Conservation (phyloP, 2,797 vertebrate genomes). For the Austrolebias charrua region DNA sequence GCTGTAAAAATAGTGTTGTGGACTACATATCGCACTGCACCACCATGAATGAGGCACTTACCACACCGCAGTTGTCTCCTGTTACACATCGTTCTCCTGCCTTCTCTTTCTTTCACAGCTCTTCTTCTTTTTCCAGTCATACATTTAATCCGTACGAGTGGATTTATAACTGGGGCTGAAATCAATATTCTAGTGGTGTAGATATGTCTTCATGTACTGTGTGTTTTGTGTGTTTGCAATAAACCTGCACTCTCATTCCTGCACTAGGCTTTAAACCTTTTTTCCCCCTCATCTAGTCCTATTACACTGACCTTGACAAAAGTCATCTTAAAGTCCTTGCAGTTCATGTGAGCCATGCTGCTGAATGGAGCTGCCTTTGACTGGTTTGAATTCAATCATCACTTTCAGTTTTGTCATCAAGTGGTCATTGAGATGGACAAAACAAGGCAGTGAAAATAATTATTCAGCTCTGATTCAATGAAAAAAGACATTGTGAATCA, state of each 20-base stretch:
- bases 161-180: constrained; percentile 39
- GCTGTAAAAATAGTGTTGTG: constrained; percentile 45
- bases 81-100: constrained; percentile 42
- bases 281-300: constrained; percentile 9
- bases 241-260: constrained; percentile 18
- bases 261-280: not conserved
- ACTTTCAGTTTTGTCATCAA: constrained; percentile 36
- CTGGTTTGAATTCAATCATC: constrained; percentile 61
- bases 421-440: constrained; percentile 10
- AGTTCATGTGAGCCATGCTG: constrained; percentile 8
- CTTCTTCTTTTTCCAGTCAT: constrained; percentile 23
- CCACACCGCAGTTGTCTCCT: constrained; percentile 36
- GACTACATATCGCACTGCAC: constrained; percentile 53
- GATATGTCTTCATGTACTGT: constrained; percentile 13
- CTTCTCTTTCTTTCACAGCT: constrained; percentile 9
- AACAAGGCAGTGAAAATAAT: constrained; percentile 1
- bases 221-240: constrained; percentile 12
- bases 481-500: too few relatives aligned
- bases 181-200: constrained; percentile 39
- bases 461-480: too few relatives aligned
- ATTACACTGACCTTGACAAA: constrained; percentile 52
- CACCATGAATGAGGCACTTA: constrained; percentile 58
- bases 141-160: constrained; percentile 15
- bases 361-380: constrained; percentile 42
- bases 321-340: constrained; percentile 49